Evolutionary conservation across 2,888 invertebrate genomes (phyloP), one percentile per base, ranked within the genome.

Genomic region (Flexamia atlantica): DNA sequence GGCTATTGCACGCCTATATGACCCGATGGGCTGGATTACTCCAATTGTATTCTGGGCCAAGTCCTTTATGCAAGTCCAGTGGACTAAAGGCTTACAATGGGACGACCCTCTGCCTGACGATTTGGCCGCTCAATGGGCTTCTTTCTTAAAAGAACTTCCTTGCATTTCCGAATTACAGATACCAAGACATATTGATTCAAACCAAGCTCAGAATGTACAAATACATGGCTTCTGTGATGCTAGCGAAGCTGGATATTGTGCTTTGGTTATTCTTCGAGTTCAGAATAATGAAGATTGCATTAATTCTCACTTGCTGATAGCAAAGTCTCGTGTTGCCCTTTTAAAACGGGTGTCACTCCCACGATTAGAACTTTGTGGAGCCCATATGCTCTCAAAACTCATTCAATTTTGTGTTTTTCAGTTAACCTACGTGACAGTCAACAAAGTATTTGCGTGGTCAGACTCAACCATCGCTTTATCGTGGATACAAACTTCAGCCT

Each of bases 101-200:
- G 85, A 85, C 40, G 70, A 57, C 14, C 30, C 72, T 1, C 32
- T 80, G 9, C 50, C 80, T 28, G 57, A n/a, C n/a, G 80, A 83
- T 32, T 25, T 80, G 3, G 12, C 46, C 20, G 0, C 36, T 30
- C 57, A 60, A 46, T 80, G 68, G 83, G 86, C 46, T 87, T 84
- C 79, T 87, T 87, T 57, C 85, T 86, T 0, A 7, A 68, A 3
- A 7, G 68, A 68, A 57, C 82, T 28, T 86, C 86, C 23, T 57
- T 81, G 0, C 46, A 84, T 1, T 81, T 85, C 36, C 14, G 25
- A 4, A 9, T 23, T 84, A 17, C 68, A 82, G 42, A 83, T 84
- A 10, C 84, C 82, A 14, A 83, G 82, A 14, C 83, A 70, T 50
- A 9, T 50, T 5, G 42, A 79, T 20, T 17, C 46, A 10, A 2